Conservation (phyloP, 2,113 vertebrate species). For the Regulus satrapa region DNA sequence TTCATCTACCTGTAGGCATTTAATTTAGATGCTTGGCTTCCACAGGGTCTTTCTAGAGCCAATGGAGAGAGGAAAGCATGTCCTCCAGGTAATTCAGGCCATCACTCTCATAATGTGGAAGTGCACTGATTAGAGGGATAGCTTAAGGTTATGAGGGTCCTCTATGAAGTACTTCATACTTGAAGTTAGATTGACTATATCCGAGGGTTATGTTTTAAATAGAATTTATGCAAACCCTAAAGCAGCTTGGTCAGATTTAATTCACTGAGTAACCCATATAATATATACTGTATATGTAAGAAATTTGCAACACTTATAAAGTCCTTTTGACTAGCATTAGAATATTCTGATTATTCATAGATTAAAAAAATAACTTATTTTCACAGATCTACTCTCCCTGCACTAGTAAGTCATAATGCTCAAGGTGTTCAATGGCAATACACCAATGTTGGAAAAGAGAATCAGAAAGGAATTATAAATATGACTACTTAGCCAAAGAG, state of each 20-base stretch:
- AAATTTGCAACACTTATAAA: not conserved
- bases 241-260: not conserved
- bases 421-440: not conserved
- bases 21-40: not conserved
- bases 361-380: not conserved
- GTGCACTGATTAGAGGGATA: not conserved
- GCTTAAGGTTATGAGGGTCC: not conserved
- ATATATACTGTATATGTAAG: not conserved
- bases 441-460: no score
- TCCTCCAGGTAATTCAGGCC: not conserved
- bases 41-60: not conserved
- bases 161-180: not conserved
- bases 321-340: not conserved
- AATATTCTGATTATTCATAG: not conserved
- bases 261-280: not conserved
- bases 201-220: not conserved
- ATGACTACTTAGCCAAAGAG: no score
- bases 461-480: no score
- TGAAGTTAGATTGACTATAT: not conserved
- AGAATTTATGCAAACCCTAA: conserved; percentile 12
- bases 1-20: not conserved
- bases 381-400: not conserved
- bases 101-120: not conserved
- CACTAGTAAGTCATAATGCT: not conserved
- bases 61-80: not conserved